A percentile compares a stretch with the other conserved stretches of the same genome.
Conservation (phyloP, 1,140 invertebrate species). For the Oreohelix idahoensis region DNA sequence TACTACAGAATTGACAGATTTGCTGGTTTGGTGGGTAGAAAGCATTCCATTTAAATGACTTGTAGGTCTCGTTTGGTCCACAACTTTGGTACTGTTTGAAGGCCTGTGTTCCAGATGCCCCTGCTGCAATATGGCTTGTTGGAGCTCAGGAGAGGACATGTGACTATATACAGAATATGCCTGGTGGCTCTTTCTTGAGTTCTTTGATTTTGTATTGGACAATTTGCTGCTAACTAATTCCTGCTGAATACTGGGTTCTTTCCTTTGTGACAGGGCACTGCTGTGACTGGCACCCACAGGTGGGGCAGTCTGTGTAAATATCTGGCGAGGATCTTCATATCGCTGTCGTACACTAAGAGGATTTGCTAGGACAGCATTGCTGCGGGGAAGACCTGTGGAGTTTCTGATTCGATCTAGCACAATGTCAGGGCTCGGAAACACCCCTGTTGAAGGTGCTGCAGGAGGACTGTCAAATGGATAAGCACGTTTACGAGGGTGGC, state of each 20-base stretch:
- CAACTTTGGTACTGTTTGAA: neutral
- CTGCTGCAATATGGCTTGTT: slow-evolving; percentile 6
- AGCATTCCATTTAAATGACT: slow-evolving; percentile 15
- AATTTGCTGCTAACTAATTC: neutral
- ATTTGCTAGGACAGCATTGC: neutral
- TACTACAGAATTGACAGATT: neutral
- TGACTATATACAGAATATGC: neutral
- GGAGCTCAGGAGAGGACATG: slow-evolving; percentile 14
- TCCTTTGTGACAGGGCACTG: neutral
- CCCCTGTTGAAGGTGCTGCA: neutral
- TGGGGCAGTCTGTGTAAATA: slow-evolving; percentile 24
- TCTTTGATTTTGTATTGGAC: neutral
- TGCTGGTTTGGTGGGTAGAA: neutral
- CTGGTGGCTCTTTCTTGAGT: slow-evolving; percentile 9
- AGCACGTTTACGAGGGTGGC: slow-evolving; percentile 15
- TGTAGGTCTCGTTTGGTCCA: neutral
- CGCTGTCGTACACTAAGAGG: neutral
- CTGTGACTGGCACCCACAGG: slow-evolving; percentile 16
- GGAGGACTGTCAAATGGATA: slow-evolving; percentile 28
- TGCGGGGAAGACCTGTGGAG: slow-evolving; percentile 31
- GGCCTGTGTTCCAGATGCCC: neutral
- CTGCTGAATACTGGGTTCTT: neutral
- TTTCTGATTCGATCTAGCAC: slow-evolving; percentile 36
- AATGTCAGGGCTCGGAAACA: slow-evolving; percentile 38
- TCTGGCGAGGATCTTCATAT: slow-evolving; percentile 26